Conservation (phyloP, 2,797 vertebrate genomes). For the Eulemur coronatus region DNA sequence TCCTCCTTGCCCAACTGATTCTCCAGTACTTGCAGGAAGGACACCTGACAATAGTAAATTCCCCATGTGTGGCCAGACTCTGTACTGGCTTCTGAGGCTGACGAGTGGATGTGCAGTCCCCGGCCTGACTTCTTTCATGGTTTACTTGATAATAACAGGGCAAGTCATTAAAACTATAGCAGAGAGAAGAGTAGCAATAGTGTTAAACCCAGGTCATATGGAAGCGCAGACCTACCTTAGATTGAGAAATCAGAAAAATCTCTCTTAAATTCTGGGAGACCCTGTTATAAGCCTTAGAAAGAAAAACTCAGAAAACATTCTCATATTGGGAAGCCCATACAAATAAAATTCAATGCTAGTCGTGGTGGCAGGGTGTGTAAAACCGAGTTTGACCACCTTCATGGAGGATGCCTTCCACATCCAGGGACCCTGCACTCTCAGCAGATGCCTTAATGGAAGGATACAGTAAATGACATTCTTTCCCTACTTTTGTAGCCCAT, state of each 20-base stretch:
- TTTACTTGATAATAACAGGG: not conserved
- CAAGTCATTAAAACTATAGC: not conserved
- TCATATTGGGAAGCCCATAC: not conserved
- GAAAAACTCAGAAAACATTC: not conserved
- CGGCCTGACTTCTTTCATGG: not conserved
- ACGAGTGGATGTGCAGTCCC: not conserved
- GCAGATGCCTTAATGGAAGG: not conserved
- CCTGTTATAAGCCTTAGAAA: not conserved
- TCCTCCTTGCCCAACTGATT: no score
- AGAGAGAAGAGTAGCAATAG: not conserved
- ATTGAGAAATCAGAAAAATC: not conserved
- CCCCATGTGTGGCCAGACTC: no score
- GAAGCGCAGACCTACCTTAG: not conserved
- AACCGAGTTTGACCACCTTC: not conserved
- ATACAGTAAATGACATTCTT: not conserved
- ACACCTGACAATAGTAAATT: not conserved
- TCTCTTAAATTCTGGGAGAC: not conserved
- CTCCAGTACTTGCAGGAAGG: not conserved
- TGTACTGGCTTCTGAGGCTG: accelerated
- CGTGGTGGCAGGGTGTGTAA: no score
- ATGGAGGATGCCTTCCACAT: not conserved
- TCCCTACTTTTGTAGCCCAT: not conserved
- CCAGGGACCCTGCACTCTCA: not conserved
- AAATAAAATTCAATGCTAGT: not conserved
- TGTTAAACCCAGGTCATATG: not conserved